These are phyloP conservation scores for Thecocarcelia acutangulata DNA, from an alignment of 2,888 invertebrate species.

Conservation along the genomic window DNA sequence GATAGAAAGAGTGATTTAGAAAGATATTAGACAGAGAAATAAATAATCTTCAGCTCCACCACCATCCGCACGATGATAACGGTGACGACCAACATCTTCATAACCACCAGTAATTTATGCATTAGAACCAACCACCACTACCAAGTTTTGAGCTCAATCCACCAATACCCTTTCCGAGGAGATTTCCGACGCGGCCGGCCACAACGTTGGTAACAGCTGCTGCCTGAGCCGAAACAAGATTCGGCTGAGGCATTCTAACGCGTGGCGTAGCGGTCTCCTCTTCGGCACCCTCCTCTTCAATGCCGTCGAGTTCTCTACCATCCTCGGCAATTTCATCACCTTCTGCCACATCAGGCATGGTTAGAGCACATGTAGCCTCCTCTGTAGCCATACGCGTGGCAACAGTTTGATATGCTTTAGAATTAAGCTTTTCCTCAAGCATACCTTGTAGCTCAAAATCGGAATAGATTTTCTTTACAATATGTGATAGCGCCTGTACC, in stretches of 20 bases:
- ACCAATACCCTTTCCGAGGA: conserved; percentile 94
- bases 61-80: conserved; percentile 21
- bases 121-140: conserved; percentile 93
- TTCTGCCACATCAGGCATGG: conserved; percentile 89
- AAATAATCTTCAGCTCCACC: conserved; percentile 38
- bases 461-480: conserved; percentile 97
- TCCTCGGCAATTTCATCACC: conserved; percentile 82
- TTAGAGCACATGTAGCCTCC: conserved; percentile 95
- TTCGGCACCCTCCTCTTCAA: conserved; percentile 76
- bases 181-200: conserved; percentile 93
- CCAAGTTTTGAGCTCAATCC: conserved; percentile 94
- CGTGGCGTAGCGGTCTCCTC: conserved; percentile 75
- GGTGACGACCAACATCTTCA: conserved; percentile 41
- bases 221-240: conserved; percentile 78
- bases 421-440: conserved; percentile 97
- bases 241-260: conserved; percentile 76
- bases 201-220: conserved; percentile 81
- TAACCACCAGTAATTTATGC: conserved; percentile 52
- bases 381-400: conserved; percentile 97
- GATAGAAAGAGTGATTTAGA: neutral
- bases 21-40: conserved; percentile 10
- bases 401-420: conserved; percentile 96
- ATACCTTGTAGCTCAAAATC: conserved; percentile 99
- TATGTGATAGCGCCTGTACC: conserved; percentile 97
- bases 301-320: conserved; percentile 74